Percentiles rank a stretch among this genome's conserved stretches.
Evolutionary conservation across 2,113 vertebrate genomes (phyloP).

Genomic region (Uria aalge): DNA sequence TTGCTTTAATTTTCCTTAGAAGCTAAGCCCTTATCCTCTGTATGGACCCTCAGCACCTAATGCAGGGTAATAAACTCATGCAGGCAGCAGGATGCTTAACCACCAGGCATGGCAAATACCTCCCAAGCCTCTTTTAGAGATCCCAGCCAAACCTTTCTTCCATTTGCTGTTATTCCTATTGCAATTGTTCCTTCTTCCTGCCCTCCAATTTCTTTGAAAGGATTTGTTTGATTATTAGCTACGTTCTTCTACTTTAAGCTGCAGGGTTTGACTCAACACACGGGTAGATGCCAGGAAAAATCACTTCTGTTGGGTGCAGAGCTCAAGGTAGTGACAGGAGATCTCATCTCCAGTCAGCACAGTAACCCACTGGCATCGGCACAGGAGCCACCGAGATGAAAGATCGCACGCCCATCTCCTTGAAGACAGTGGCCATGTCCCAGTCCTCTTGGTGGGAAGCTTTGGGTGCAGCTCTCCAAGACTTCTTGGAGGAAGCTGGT

Average conservation of each 20-base stretch:
- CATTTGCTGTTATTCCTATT: background rate
- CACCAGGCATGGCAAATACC: background rate
- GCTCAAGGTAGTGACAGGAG: background rate
- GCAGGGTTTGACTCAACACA: background rate
- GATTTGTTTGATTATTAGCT: background rate
- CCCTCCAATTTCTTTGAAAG: background rate
- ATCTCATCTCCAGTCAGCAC: background rate
- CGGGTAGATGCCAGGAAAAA: background rate
- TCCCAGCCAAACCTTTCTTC: background rate
- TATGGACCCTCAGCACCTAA: background rate
- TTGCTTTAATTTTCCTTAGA: background rate
- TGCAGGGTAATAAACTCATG: background rate
- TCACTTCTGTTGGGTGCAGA: background rate
- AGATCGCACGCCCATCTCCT: rapidly evolving
- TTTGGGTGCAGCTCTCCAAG: background rate
- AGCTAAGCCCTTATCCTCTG: background rate
- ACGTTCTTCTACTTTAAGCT: background rate
- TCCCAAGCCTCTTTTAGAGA: background rate
- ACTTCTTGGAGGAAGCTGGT: background rate
- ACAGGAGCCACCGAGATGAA: rapidly evolving
- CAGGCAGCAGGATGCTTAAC: background rate
- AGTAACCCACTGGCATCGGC: rapidly evolving
- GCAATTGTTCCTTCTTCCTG: background rate
- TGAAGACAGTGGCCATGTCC: background rate
- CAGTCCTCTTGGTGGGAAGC: background rate